Conservation (phyloP, 2,888 invertebrate species). For the Parascotia fuliginaria region DNA sequence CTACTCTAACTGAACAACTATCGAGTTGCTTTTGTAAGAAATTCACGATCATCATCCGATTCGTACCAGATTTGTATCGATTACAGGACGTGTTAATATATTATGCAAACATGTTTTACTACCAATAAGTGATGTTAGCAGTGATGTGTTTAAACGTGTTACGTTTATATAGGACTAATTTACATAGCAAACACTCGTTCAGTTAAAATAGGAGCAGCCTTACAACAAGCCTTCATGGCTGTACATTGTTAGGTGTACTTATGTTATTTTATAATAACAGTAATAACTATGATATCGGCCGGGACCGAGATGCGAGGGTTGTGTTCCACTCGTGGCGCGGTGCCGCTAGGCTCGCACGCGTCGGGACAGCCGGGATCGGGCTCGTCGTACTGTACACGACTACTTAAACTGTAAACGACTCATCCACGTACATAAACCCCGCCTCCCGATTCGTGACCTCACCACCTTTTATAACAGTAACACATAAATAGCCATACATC, state of each 20-base stretch:
- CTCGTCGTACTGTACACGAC: slow-evolving; percentile 16
- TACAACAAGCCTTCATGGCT: slow-evolving; percentile 61
- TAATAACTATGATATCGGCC: slow-evolving; percentile 51
- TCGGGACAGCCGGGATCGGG: slow-evolving; percentile 20
- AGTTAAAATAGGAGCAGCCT: slow-evolving; percentile 71
- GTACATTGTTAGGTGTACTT: slow-evolving; percentile 49
- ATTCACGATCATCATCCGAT: background rate
- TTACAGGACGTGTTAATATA: slow-evolving; percentile 29
- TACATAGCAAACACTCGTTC: slow-evolving; percentile 48
- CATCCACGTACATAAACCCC: slow-evolving; percentile 28
- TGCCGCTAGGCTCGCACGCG: slow-evolving; percentile 16
- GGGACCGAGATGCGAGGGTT: slow-evolving; percentile 66
- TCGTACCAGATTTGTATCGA: slow-evolving; percentile 20
- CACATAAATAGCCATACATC: slow-evolving; percentile 70
- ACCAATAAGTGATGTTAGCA: slow-evolving; percentile 50
- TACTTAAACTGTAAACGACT: slow-evolving; percentile 9
- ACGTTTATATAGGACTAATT: slow-evolving; percentile 32
- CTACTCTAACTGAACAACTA: slow-evolving; percentile 66
- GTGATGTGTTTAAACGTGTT: slow-evolving; percentile 52
- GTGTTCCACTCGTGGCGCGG: slow-evolving; percentile 53
- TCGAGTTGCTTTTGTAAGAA: slow-evolving; percentile 18
- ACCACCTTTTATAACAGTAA: slow-evolving; percentile 58
- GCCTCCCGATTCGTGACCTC: slow-evolving; percentile 52
- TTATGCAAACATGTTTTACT: slow-evolving; percentile 27
- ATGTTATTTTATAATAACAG: slow-evolving; percentile 58